A percentile compares a stretch with the other conserved stretches of the same genome.
Evolutionary conservation across 2,797 vertebrate species (phyloP).

Genomic region (Vespertilio murinus): DNA sequence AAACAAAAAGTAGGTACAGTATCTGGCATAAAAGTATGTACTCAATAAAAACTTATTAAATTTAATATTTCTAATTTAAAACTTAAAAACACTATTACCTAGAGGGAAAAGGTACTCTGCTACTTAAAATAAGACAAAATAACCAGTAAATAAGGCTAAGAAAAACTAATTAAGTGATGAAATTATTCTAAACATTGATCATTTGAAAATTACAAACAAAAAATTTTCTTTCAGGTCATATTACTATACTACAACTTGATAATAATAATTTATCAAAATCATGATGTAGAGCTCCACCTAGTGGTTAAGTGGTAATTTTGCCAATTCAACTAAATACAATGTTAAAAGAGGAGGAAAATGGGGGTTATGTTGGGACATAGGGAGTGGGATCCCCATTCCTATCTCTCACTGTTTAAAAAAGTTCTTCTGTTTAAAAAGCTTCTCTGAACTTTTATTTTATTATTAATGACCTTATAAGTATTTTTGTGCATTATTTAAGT

Average conservation of each 20-base stretch:
- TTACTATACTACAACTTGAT: background rate
- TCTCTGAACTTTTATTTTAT: background rate
- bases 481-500: background rate
- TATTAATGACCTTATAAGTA: background rate
- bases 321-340: background rate
- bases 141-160: background rate
- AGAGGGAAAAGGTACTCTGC: background rate
- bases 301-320: background rate
- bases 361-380: rapidly evolving
- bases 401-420: background rate
- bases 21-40: background rate
- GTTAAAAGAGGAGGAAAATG: background rate
- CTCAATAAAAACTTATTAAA: background rate
- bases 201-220: background rate
- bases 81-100: background rate
- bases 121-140: conserved; percentile 9
- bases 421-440: background rate
- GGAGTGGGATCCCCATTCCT: background rate
- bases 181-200: background rate
- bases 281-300: background rate
- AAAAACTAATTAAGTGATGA: background rate
- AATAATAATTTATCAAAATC: background rate
- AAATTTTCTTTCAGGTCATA: background rate
- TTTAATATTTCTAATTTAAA: conserved; percentile 11
- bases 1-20: background rate